phyloP scores from a whole-genome alignment of 2,113 vertebrate genomes.

The Uria aalge region DNA sequence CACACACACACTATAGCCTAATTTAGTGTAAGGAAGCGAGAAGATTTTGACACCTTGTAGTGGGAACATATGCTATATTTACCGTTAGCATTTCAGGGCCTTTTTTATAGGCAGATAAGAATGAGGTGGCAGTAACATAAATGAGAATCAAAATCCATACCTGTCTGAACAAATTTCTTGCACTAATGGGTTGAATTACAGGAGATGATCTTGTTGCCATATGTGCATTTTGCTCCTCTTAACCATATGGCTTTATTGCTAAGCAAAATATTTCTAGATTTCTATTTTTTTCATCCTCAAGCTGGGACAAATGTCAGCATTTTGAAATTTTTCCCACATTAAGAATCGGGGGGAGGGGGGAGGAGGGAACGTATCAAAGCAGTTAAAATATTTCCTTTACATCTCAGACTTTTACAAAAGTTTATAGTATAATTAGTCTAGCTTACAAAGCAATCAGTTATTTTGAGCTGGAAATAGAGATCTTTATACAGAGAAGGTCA shows the following conservation, averaged over 20 bases:
- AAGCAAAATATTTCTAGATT: slow-evolving; percentile 65
- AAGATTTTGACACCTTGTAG: slow-evolving; percentile 30
- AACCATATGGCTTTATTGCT: slow-evolving; percentile 60
- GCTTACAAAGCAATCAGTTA: slow-evolving; percentile 8
- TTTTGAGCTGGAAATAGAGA: not conserved
- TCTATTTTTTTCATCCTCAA: slow-evolving; percentile 65
- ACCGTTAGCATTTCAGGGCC: not conserved
- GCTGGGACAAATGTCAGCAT: slow-evolving; percentile 63
- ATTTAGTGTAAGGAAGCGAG: not conserved
- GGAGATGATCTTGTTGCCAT: slow-evolving; percentile 44
- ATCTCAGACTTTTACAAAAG: slow-evolving; percentile 14
- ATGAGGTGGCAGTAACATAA: not conserved
- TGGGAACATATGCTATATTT: not conserved
- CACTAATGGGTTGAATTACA: slow-evolving; percentile 42
- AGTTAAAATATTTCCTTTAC: slow-evolving; percentile 47
- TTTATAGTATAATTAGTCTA: slow-evolving; percentile 3
- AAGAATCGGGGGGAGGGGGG: not conserved
- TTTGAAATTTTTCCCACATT: slow-evolving; percentile 58
- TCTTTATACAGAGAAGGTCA: not conserved
- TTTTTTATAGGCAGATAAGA: not conserved
- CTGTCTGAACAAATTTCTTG: slow-evolving; percentile 49
- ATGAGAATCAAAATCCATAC: slow-evolving; percentile 15
- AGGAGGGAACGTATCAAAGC: not conserved
- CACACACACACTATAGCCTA: not conserved
- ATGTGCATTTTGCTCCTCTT: slow-evolving; percentile 29